These are phyloP conservation scores for Neolamprologus caudopunctatus DNA, from an alignment of 2,113 vertebrate species.

Conservation along the genomic window DNA sequence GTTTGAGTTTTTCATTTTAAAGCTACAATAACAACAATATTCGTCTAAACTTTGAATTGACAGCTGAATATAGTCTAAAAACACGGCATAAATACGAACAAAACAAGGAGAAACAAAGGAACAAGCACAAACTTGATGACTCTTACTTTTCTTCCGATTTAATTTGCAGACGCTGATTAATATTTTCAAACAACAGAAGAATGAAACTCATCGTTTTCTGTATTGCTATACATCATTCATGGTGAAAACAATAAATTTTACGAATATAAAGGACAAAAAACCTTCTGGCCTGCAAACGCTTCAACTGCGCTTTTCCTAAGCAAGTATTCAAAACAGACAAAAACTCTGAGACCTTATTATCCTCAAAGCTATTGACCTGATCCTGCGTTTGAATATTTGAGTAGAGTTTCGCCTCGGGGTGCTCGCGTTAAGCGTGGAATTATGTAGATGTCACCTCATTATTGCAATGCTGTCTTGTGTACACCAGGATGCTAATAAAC, in stretches of 20 bases:
- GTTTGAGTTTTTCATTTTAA: neutral
- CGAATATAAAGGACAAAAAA: neutral
- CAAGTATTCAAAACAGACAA: slow-evolving; percentile 8
- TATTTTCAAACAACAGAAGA: neutral
- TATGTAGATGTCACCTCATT: slow-evolving; percentile 64
- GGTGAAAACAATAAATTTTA: neutral
- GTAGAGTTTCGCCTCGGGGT: slow-evolving; percentile 26
- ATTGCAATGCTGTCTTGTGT: slow-evolving; percentile 40
- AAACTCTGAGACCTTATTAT: slow-evolving; percentile 21
- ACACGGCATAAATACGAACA: neutral
- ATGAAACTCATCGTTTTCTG: neutral
- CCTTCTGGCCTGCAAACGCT: neutral
- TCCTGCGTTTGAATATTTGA: slow-evolving; percentile 41
- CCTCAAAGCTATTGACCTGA: slow-evolving; percentile 41
- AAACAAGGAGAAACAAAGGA: neutral
- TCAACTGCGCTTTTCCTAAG: neutral
- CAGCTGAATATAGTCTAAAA: neutral
- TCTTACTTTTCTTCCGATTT: neutral
- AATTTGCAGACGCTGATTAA: neutral
- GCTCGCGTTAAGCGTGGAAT: slow-evolving; percentile 41
- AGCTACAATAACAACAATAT: neutral
- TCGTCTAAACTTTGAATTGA: neutral
- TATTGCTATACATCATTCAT: neutral
- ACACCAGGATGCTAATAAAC: slow-evolving; percentile 46
- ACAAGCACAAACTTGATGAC: neutral